phyloP scores from a whole-genome alignment of 2,113 vertebrate species.

The Peromyscus polionotus region DNA sequence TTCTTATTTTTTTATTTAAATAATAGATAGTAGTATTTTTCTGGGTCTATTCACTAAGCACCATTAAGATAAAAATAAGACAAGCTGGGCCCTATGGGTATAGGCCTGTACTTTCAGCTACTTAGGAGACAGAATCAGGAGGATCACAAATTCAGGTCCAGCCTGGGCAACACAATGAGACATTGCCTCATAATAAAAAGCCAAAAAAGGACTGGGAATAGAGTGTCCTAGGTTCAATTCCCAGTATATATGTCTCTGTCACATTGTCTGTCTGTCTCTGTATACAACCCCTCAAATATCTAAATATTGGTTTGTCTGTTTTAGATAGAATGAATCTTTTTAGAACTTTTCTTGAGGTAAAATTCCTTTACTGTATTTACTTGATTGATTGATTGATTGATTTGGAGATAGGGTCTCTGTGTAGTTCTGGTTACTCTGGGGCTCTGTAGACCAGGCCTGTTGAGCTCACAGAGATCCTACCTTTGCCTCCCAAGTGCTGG shows the following conservation, averaged over 20 bases:
- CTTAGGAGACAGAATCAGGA: not conserved
- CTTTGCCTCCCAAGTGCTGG: not conserved
- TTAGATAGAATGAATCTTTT: slow-evolving; percentile 8
- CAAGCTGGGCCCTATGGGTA: not conserved
- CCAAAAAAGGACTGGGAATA: not conserved
- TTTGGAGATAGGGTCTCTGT: not conserved
- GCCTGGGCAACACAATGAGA: not conserved
- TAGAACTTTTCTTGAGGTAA: not conserved
- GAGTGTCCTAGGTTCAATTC: not conserved
- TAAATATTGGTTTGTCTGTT: not conserved
- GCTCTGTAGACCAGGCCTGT: not conserved
- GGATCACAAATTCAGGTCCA: not conserved
- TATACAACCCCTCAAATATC: not conserved
- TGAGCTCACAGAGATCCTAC: not conserved
- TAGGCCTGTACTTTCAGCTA: not conserved
- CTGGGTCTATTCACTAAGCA: not conserved
- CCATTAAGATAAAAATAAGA: slow-evolving; percentile 28
- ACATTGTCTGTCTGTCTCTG: not conserved
- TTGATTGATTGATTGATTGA: no score
- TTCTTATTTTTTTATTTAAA: not conserved
- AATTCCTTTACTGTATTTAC: not conserved
- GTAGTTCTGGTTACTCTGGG: not conserved
- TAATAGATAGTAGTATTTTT: not conserved
- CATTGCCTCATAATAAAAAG: not conserved
- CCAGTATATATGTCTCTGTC: not conserved